Conservation (phyloP, 1,140 invertebrate genomes). For the Calycopis cecrops region DNA sequence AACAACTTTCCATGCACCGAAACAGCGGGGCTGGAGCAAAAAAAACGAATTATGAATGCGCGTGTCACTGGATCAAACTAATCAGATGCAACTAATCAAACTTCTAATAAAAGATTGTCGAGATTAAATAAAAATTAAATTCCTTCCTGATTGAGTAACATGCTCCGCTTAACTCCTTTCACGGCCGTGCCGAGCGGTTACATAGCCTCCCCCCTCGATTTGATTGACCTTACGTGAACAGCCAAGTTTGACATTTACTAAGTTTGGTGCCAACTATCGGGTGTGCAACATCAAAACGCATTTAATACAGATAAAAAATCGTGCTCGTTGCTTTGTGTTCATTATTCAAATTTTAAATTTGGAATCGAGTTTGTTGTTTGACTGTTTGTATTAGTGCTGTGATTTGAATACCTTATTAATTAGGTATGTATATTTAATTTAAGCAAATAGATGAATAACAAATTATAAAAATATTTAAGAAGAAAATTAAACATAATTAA, state of each 20-base stretch:
- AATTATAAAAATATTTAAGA: no score
- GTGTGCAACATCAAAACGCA: background rate
- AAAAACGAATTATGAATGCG: no score
- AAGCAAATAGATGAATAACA: no score
- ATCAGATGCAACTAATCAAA: no score
- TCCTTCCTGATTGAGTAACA: conserved; percentile 9
- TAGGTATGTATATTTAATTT: background rate
- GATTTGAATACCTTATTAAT: background rate
- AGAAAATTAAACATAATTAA: no score
- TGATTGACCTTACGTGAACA: conserved; percentile 13
- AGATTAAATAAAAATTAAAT: conserved; percentile 34
- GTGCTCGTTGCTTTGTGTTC: background rate
- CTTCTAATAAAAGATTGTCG: conserved; percentile 34
- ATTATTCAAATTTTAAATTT: background rate
- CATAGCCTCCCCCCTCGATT: conserved; percentile 3
- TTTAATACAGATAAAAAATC: background rate
- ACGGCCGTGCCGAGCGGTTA: conserved; percentile 12
- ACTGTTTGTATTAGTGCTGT: conserved; percentile 2
- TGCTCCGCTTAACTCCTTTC: conserved; percentile 11
- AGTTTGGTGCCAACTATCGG: conserved; percentile 13
- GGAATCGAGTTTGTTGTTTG: background rate
- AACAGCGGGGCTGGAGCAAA: no score
- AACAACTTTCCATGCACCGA: no score
- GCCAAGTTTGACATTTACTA: conserved; percentile 14
- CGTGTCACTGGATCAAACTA: no score